Conservation (phyloP, 2,797 vertebrate species). For the Tympanoctomys barrerae region DNA sequence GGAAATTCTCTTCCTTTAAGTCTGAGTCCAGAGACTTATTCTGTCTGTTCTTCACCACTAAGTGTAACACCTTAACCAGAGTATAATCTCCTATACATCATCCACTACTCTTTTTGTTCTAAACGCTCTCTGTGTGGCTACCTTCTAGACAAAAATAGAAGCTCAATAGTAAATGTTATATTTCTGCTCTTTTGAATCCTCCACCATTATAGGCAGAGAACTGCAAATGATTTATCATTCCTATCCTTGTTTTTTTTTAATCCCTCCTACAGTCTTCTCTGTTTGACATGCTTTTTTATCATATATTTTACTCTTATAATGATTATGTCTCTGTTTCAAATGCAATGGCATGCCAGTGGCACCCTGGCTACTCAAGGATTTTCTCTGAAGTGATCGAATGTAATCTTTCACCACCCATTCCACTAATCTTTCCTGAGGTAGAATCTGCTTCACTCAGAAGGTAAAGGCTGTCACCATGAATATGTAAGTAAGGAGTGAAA, state of each 20-base stretch:
- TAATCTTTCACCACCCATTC: slow-evolving; percentile 66
- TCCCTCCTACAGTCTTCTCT: neutral
- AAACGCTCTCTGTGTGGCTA: neutral
- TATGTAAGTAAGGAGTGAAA: slow-evolving; percentile 72
- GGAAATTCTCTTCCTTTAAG: neutral
- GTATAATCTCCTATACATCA: neutral
- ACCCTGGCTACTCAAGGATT: slow-evolving; percentile 77
- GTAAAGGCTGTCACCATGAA: slow-evolving; percentile 66
- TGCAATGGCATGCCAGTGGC: slow-evolving; percentile 54
- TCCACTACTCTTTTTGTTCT: neutral
- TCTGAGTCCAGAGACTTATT: neutral
- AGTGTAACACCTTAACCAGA: neutral
- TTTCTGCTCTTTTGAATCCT: neutral
- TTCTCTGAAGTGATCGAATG: slow-evolving; percentile 70
- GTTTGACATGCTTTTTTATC: neutral
- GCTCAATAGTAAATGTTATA: neutral
- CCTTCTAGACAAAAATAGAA: neutral
- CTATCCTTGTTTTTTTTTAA: neutral
- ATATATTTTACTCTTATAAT: slow-evolving; percentile 53
- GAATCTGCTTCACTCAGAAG: slow-evolving; percentile 74
- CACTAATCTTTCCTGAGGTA: slow-evolving; percentile 54
- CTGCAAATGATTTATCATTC: neutral
- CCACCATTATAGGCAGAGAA: neutral
- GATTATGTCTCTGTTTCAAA: slow-evolving; percentile 66
- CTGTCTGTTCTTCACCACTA: neutral